Evolutionary conservation across 1,140 invertebrate genomes (phyloP), one percentile per base, ranked within the genome.

Genomic region (Drosophila erecta): DNA sequence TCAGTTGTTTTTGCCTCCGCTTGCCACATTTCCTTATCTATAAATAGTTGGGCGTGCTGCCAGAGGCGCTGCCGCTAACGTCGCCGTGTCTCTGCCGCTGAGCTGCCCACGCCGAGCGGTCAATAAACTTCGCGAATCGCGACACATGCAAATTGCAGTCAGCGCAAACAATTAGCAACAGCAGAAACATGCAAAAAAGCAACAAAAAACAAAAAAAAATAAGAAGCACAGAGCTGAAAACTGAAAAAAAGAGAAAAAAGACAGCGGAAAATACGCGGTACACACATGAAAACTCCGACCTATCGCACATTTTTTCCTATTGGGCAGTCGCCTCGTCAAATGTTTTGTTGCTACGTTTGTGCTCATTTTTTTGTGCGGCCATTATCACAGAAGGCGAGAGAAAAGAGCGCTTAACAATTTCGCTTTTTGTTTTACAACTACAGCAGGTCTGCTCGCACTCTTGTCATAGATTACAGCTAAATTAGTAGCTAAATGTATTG

Each of bases 21-120:
- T 79, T 87, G 79, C 83, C 83, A 87, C 83, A 87, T 87, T 89
- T 87, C 89, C 79, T 89, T 87, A 87, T 87, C 84, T 87, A 87
- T 89, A 89, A 89, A 87, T 87, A 87, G 84, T 84, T 87, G 62
- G 74, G 73, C 74, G 73, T 77, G 73, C 61, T 75, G 73, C 69
- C 71, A 54, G 38, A 22, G 53, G 43, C 67, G 35, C 43, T 47
- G 49, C 41, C 14, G 35, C 50, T 40, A 41, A 17, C 14, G 40
- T 15, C 37, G 24, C 22, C 15, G 33, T 17, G 35, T 17, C 66
- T 24, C 66, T 50, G 53, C 69, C 46, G 12, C 15, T 22, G 61
- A 86, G 76, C 81, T 83, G 84, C 84, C 84, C 76, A 78, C 74
- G 74, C 76, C 49, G 58, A 54, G 84, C 84, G 84, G 84, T 87